Conservation (phyloP, 2,888 invertebrate genomes). For the Lycocerus yunnanus region DNA sequence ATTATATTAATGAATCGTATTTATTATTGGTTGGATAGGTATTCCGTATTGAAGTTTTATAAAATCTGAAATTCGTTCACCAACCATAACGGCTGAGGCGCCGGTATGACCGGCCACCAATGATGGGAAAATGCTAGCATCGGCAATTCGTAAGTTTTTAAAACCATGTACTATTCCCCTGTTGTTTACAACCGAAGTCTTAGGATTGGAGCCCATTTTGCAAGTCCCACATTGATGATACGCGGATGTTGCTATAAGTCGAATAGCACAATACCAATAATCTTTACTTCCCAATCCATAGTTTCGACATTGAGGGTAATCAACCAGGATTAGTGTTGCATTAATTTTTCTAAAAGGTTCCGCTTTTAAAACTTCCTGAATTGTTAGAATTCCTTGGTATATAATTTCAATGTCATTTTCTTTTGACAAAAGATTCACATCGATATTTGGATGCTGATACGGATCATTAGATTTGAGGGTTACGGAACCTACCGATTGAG, state of each 20-base stretch:
- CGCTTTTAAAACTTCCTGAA: slow-evolving; percentile 77
- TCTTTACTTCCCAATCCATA: slow-evolving; percentile 74
- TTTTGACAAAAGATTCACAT: slow-evolving; percentile 91
- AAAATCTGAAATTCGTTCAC: slow-evolving; percentile 82
- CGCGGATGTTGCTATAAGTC: slow-evolving; percentile 80
- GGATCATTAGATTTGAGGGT: slow-evolving; percentile 81
- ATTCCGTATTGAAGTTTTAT: neutral
- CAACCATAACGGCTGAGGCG: slow-evolving; percentile 89
- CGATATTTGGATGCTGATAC: slow-evolving; percentile 79
- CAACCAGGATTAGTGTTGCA: slow-evolving; percentile 76
- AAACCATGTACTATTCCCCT: slow-evolving; percentile 78
- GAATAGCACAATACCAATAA: slow-evolving; percentile 84
- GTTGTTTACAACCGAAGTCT: slow-evolving; percentile 79
- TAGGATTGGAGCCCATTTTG: slow-evolving; percentile 85
- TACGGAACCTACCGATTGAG: slow-evolving; percentile 87
- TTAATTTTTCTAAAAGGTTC: slow-evolving; percentile 80
- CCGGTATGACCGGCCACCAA: slow-evolving; percentile 90
- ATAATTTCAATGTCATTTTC: slow-evolving; percentile 78
- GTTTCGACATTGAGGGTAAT: slow-evolving; percentile 81
- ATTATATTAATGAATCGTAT: too few relatives aligned
- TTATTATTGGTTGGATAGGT: neutral
- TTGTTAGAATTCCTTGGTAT: slow-evolving; percentile 84
- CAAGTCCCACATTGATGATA: slow-evolving; percentile 86
- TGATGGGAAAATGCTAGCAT: slow-evolving; percentile 87
- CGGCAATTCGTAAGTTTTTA: slow-evolving; percentile 77